Evolutionary conservation across 53 echinoderm and acorn worm genomes (phyloP).

Genomic region (Paelopatides confundens): DNA sequence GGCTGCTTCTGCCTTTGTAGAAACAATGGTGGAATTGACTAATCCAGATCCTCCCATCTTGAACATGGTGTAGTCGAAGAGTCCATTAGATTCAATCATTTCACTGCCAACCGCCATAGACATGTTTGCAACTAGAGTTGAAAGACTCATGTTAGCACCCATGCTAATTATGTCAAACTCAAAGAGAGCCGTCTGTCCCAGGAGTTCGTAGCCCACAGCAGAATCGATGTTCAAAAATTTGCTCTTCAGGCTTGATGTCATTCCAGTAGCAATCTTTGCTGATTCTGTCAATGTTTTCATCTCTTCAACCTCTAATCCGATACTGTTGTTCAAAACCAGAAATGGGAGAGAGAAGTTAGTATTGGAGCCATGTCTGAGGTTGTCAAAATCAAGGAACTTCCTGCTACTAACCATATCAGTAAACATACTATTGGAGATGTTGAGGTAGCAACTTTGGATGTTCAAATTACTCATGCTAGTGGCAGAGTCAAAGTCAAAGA

Average conservation of each 20-base stretch:
- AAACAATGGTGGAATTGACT: conserved; percentile 71
- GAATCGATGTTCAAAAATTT: background rate
- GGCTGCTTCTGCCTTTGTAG: conserved; percentile 58
- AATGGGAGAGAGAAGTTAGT: background rate
- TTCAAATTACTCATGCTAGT: background rate
- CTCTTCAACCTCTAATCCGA: background rate
- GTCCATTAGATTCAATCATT: conserved; percentile 53
- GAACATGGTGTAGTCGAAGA: conserved; percentile 51
- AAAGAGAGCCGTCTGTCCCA: conserved; percentile 45
- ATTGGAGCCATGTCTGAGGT: background rate
- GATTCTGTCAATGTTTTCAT: background rate
- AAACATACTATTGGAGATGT: conserved; percentile 2
- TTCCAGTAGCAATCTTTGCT: background rate
- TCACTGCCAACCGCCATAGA: conserved; percentile 46
- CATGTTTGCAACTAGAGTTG: conserved; percentile 62
- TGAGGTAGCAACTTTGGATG: conserved; percentile 1
- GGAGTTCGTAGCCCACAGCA: conserved; percentile 1
- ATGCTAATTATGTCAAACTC: conserved; percentile 46
- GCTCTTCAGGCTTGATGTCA: conserved; percentile 17
- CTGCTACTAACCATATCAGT: background rate
- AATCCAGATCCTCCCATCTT: conserved; percentile 44
- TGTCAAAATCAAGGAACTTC: conserved; percentile 13
- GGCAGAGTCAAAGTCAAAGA: conserved; percentile 65
- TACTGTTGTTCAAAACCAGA: background rate
- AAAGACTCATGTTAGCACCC: conserved; percentile 35